These are phyloP conservation scores for Megaceryle torquata DNA, from an alignment of 2,113 vertebrate species.

Conservation along the genomic window DNA sequence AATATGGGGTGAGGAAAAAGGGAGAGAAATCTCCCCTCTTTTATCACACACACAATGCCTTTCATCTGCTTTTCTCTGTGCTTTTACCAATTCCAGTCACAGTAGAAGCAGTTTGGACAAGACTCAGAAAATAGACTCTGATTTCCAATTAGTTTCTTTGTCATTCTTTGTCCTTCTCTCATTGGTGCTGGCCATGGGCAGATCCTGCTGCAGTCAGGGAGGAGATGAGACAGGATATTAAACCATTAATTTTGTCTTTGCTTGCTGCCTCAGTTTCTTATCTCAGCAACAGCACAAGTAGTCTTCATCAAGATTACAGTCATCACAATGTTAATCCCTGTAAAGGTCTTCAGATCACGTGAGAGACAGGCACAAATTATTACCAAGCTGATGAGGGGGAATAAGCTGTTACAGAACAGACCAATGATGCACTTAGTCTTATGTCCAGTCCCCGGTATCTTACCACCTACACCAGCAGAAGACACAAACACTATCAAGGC, in stretches of 20 bases:
- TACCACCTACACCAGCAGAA: background rate
- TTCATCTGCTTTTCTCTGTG: background rate
- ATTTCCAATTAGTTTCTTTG: slow-evolving; percentile 44
- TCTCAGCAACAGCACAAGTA: background rate
- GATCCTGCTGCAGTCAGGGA: background rate
- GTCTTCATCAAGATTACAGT: background rate
- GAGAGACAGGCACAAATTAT: background rate
- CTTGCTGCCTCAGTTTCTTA: slow-evolving; percentile 30
- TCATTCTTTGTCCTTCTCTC: slow-evolving; percentile 25
- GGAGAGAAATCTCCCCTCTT: background rate
- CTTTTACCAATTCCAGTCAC: slow-evolving; percentile 5
- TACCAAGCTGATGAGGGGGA: background rate
- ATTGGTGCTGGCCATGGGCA: background rate
- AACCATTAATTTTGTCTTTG: background rate
- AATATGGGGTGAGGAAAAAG: rapidly evolving
- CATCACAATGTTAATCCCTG: background rate
- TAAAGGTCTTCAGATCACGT: background rate
- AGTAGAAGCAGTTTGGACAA: background rate
- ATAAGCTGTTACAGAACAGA: background rate
- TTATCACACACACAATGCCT: background rate
- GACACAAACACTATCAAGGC: background rate
- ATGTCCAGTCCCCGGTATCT: background rate
- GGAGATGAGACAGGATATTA: slow-evolving; percentile 49
- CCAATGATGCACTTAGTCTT: background rate
- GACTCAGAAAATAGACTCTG: background rate